Percentiles rank a stretch among this genome's conserved stretches.
Evolutionary conservation across 2,888 invertebrate genomes (phyloP).

Genomic region (Spilarctia lutea): DNA sequence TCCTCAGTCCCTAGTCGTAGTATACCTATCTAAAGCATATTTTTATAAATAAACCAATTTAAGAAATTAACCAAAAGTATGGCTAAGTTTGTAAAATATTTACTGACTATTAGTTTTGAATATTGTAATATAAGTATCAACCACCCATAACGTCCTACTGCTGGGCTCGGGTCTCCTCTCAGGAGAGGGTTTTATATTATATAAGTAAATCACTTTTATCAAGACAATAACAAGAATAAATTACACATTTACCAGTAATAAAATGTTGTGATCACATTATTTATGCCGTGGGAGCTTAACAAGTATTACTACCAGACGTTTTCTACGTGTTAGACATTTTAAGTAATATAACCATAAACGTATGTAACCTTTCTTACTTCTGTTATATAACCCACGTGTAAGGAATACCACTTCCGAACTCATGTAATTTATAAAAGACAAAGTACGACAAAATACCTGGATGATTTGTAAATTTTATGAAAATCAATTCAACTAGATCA

Average conservation of each 20-base stretch:
- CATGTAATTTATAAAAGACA: neutral
- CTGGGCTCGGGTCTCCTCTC: no score
- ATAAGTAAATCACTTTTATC: neutral
- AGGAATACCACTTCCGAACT: neutral
- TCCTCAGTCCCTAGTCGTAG: neutral
- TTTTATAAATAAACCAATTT: neutral
- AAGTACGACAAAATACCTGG: no score
- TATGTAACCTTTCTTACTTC: neutral
- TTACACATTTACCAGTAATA: slow-evolving; percentile 11
- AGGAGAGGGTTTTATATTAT: no score
- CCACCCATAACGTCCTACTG: no score
- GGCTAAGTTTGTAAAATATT: neutral
- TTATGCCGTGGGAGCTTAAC: slow-evolving; percentile 11
- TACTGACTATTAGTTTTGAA: neutral
- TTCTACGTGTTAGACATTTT: slow-evolving; percentile 17
- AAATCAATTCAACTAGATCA: no score
- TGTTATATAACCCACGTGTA: slow-evolving; percentile 2
- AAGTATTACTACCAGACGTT: slow-evolving; percentile 10
- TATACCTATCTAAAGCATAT: neutral
- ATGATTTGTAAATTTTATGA: no score
- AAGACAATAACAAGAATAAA: slow-evolving; percentile 2
- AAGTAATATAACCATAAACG: neutral
- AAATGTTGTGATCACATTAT: slow-evolving; percentile 17
- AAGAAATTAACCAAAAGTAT: neutral
- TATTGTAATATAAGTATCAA: neutral